These are phyloP conservation scores for Neomonachus schauinslandi DNA, from an alignment of 2,113 vertebrate genomes.

Conservation along the genomic window DNA sequence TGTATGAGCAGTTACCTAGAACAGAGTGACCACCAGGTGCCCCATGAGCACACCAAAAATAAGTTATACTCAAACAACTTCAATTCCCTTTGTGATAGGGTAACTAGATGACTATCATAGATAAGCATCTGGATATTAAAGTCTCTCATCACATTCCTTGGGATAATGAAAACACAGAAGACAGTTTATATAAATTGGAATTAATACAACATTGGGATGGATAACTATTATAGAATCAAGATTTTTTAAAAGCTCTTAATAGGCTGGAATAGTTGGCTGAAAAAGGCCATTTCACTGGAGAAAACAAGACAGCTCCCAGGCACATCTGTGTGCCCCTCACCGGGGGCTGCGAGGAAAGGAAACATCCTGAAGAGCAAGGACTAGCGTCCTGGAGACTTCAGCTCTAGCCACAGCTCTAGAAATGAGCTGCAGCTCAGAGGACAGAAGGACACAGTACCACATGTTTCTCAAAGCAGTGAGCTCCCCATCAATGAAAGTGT, in stretches of 20 bases:
- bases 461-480: background rate
- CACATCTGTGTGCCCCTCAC: background rate
- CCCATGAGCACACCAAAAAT: background rate
- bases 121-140: slow-evolving; percentile 26
- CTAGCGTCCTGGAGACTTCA: background rate
- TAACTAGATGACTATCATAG: background rate
- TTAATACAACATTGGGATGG: background rate
- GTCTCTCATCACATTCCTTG: background rate
- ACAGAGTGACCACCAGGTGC: background rate
- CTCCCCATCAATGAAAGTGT: background rate
- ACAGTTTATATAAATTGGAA: background rate
- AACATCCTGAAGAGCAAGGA: background rate
- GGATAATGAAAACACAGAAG: background rate
- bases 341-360: background rate
- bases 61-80: background rate
- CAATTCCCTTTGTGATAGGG: background rate
- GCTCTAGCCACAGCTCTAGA: background rate
- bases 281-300: background rate
- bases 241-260: slow-evolving; percentile 12
- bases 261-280: background rate
- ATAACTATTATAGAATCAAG: background rate
- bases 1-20: background rate
- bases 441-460: background rate
- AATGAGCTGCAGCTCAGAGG: background rate
- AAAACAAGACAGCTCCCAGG: background rate